phyloP scores from a whole-genome alignment of 2,113 vertebrate genomes.

The Salvelinus fontinalis region DNA sequence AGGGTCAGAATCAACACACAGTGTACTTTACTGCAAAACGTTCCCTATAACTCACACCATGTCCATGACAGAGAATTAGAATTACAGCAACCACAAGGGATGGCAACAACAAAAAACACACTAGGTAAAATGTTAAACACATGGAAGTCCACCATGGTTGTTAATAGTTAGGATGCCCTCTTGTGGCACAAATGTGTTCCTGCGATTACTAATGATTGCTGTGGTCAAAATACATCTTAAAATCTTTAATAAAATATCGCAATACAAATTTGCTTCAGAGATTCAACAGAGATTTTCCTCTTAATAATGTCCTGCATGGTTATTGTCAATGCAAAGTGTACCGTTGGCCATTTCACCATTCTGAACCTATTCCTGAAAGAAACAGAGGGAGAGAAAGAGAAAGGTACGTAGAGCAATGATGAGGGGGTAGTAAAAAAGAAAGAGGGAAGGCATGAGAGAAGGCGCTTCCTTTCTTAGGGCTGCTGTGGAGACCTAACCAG shows the following conservation, averaged over 20 bases:
- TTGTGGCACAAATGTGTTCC: slow-evolving; percentile 42
- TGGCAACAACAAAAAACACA: slow-evolving; percentile 7
- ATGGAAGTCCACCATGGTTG: slow-evolving; percentile 14
- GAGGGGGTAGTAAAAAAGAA: neutral
- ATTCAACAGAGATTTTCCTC: slow-evolving; percentile 5
- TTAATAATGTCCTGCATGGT: slow-evolving; percentile 17
- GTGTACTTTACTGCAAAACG: neutral
- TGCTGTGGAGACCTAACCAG: neutral
- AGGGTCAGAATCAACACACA: neutral
- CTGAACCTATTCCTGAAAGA: neutral
- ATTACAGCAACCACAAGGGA: neutral
- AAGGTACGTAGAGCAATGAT: neutral
- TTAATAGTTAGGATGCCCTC: slow-evolving; percentile 30
- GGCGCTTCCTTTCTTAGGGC: neutral
- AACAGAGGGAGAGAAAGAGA: neutral
- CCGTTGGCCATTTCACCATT: neutral
- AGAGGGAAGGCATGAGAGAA: neutral
- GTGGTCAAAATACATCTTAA: slow-evolving; percentile 12
- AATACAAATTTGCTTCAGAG: neutral
- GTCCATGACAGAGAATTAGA: neutral
- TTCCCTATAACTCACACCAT: no score
- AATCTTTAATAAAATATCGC: slow-evolving; percentile 47
- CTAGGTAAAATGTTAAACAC: neutral
- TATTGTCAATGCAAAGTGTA: neutral
- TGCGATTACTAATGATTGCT: slow-evolving; percentile 2